phyloP scores from a whole-genome alignment of 2,888 invertebrate species.

The Clusia tigrina region DNA sequence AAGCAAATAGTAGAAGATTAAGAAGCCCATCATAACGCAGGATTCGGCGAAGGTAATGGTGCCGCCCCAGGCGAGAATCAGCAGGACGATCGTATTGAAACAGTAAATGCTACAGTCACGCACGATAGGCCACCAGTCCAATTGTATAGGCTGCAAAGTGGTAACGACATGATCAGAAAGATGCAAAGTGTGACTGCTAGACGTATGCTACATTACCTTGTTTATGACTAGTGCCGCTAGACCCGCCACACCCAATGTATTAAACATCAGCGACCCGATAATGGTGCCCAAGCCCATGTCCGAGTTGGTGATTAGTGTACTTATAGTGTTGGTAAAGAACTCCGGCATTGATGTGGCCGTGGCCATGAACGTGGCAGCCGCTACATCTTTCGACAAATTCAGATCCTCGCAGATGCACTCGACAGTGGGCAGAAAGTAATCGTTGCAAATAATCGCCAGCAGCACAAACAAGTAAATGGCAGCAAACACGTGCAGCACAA shows the following conservation, averaged over 20 bases:
- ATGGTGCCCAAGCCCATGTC: slow-evolving; percentile 89
- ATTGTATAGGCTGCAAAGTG: slow-evolving; percentile 72
- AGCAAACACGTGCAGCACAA: slow-evolving; percentile 77
- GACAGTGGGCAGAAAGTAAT: slow-evolving; percentile 89
- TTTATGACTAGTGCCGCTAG: slow-evolving; percentile 79
- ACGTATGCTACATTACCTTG: slow-evolving; percentile 66
- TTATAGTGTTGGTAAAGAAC: slow-evolving; percentile 90
- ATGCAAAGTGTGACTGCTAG: not conserved
- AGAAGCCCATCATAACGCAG: slow-evolving; percentile 74
- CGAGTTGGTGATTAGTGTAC: slow-evolving; percentile 82
- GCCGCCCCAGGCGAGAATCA: slow-evolving; percentile 81
- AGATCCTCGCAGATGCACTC: slow-evolving; percentile 85
- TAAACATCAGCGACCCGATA: slow-evolving; percentile 87
- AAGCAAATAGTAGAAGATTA: slow-evolving; percentile 76
- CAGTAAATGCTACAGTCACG: slow-evolving; percentile 83
- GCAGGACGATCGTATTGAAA: slow-evolving; percentile 74
- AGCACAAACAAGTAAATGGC: slow-evolving; percentile 86
- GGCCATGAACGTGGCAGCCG: slow-evolving; percentile 97
- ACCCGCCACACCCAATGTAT: slow-evolving; percentile 84
- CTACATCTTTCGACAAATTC: slow-evolving; percentile 84
- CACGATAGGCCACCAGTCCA: slow-evolving; percentile 83
- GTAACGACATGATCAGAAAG: not conserved
- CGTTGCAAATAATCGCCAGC: slow-evolving; percentile 89
- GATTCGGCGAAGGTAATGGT: slow-evolving; percentile 83
- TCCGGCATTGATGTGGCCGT: slow-evolving; percentile 95